These are phyloP conservation scores for Phoxinus dragarum DNA, from an alignment of 2,797 vertebrate species.

Conservation along the genomic window DNA sequence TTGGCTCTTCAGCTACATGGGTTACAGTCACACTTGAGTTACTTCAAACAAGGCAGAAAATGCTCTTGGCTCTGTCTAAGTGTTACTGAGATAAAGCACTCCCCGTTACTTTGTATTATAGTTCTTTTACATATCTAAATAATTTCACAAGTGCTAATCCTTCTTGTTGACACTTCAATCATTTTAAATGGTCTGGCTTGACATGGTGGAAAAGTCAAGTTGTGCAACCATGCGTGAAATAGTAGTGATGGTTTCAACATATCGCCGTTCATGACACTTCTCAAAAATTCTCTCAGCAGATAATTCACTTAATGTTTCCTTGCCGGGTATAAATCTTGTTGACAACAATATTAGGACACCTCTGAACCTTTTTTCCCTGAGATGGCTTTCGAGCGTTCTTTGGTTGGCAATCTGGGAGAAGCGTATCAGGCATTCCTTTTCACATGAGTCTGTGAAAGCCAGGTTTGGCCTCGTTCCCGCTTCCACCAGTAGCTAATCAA, in stretches of 20 bases:
- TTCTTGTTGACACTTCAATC: neutral
- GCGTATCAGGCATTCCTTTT: conserved; percentile 57
- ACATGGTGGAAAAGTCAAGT: conserved; percentile 5
- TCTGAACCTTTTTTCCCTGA: neutral
- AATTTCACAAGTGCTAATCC: conserved; percentile 30
- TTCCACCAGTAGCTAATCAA: conserved; percentile 72
- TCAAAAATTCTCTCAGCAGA: neutral
- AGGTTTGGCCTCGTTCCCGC: conserved; percentile 66
- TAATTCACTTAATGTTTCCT: neutral
- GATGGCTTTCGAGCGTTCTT: neutral
- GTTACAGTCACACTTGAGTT: conserved; percentile 41
- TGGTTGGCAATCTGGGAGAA: conserved; percentile 20
- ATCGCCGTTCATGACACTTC: conserved; percentile 4
- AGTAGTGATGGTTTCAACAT: neutral
- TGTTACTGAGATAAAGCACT: conserved; percentile 20
- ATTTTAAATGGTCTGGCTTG: neutral
- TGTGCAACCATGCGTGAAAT: conserved; percentile 18
- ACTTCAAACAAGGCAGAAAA: conserved; percentile 43
- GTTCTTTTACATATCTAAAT: conserved; percentile 44
- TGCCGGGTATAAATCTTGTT: neutral
- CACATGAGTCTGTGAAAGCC: conserved; percentile 41
- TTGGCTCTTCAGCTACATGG: conserved; percentile 18
- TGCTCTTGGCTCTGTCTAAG: conserved; percentile 14
- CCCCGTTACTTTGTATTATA: neutral
- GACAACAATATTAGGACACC: conserved; percentile 7